phyloP scores from a whole-genome alignment of 2,113 vertebrate species.

The Cranoglanis bouderius region DNA sequence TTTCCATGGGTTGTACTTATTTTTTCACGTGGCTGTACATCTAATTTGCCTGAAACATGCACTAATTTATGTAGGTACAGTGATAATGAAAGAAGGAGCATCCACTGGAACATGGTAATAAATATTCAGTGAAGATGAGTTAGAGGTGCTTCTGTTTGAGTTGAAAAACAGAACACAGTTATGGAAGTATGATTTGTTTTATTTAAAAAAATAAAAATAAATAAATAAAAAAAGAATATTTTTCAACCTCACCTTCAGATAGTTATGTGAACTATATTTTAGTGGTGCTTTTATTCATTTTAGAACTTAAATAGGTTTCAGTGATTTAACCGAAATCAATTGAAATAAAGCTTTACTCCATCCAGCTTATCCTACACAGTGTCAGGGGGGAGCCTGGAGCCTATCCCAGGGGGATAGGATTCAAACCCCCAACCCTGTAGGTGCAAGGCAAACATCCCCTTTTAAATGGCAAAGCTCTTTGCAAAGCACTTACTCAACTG shows the following conservation, averaged over 20 bases:
- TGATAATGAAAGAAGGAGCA: background rate
- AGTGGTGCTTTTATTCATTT: background rate
- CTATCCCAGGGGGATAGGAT: no score
- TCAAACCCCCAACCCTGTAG: no score
- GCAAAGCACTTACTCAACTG: background rate
- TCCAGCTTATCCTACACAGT: no score
- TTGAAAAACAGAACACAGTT: background rate
- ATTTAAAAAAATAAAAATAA: background rate
- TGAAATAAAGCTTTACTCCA: background rate
- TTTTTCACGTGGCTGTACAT: background rate
- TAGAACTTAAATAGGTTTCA: background rate
- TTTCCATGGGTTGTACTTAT: no score
- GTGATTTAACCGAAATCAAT: background rate
- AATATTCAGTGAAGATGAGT: background rate
- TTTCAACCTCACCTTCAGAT: background rate
- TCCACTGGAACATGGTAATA: background rate
- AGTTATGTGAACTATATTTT: background rate
- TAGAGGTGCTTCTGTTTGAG: background rate
- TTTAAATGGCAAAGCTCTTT: background rate
- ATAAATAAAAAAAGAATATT: background rate
- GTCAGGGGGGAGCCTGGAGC: no score
- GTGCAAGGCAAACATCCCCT: no score
- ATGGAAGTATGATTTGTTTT: background rate
- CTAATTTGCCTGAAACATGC: background rate
- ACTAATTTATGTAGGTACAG: background rate